A percentile compares a stretch with the other conserved stretches of the same genome.
These are phyloP conservation scores for Furnarius figulus DNA, from an alignment of 2,113 vertebrate genomes.

Conservation along the genomic window DNA sequence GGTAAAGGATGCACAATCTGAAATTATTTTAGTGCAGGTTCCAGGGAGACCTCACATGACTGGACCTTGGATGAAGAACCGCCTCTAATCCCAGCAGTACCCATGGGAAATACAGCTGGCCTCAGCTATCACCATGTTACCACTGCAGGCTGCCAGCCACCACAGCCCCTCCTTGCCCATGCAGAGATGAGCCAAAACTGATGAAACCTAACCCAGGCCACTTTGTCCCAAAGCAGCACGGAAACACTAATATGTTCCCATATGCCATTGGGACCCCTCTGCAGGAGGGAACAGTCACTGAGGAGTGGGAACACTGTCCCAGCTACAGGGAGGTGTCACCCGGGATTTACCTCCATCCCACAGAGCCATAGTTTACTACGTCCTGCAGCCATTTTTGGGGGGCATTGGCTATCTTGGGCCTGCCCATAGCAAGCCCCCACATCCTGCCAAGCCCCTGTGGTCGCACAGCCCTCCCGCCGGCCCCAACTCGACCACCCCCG, in stretches of 20 bases:
- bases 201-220: background rate
- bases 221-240: background rate
- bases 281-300: accelerated
- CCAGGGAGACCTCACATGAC: background rate
- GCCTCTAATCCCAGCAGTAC: background rate
- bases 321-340: background rate
- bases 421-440: background rate
- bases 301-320: background rate
- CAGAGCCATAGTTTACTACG: background rate
- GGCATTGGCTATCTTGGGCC: background rate
- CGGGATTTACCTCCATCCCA: background rate
- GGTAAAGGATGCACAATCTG: background rate
- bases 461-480: background rate
- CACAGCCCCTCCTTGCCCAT: background rate
- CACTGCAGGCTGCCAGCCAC: background rate
- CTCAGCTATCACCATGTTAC: accelerated
- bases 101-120: background rate
- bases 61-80: background rate
- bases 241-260: background rate
- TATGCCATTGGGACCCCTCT: accelerated
- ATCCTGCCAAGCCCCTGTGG: background rate
- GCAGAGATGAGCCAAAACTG: background rate
- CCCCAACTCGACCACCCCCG: background rate
- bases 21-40: background rate
- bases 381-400: background rate